Percentiles rank a stretch among this genome's conserved stretches.
Conservation (phyloP, 2,888 invertebrate species). For the Hyposoter didymator region DNA sequence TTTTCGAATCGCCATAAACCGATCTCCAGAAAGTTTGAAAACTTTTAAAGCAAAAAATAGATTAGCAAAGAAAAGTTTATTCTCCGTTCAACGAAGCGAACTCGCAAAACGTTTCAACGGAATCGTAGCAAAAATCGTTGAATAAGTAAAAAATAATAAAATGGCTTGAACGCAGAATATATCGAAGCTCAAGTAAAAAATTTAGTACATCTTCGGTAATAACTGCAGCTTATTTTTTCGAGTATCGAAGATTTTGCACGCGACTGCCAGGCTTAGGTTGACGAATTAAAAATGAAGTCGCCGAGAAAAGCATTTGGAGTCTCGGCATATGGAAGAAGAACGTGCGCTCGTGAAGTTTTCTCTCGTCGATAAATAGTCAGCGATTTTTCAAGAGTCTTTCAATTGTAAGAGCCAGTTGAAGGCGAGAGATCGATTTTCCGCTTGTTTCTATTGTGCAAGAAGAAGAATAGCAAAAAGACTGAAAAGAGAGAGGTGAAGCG, state of each 20-base stretch:
- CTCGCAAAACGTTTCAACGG: no score
- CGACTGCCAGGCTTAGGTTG: background rate
- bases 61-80: no score
- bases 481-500: constrained; percentile 24
- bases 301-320: constrained; percentile 7
- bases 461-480: constrained; percentile 25
- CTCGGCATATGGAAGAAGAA: background rate
- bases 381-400: constrained; percentile 28
- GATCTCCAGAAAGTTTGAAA: no score
- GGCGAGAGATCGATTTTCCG: background rate
- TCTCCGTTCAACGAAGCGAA: no score
- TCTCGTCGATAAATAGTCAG: constrained; percentile 26
- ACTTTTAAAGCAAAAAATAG: no score
- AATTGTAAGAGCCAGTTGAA: background rate
- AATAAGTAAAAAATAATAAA: no score
- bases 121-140: no score
- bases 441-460: background rate
- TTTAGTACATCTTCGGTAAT: no score
- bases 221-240: no score
- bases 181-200: no score
- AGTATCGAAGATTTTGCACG: background rate
- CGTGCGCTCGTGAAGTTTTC: background rate
- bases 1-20: no score
- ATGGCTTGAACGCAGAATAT: no score
- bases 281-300: background rate